Evolutionary conservation across 2,888 invertebrate species (phyloP).

Genomic region (Ctenicera cuprea): DNA sequence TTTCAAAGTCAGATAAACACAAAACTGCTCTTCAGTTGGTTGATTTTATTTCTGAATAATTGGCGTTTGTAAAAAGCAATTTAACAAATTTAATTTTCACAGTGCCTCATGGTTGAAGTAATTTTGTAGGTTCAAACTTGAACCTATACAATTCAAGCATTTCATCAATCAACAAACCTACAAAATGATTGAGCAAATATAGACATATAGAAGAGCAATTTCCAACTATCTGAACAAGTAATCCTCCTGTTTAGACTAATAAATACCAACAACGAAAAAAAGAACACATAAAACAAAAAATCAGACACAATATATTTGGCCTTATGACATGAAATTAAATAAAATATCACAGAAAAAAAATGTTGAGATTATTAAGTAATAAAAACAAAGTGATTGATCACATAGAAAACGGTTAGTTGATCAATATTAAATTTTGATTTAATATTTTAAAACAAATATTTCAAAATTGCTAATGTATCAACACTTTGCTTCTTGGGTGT

Average conservation of each 20-base stretch:
- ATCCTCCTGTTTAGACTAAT: not conserved
- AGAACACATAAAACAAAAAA: slow-evolving; percentile 1
- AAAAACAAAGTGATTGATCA: not conserved
- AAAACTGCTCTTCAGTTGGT: not conserved
- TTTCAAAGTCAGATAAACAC: not conserved
- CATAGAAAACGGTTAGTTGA: not conserved
- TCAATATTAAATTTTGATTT: not conserved
- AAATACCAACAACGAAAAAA: slow-evolving; percentile 20
- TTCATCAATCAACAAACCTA: not conserved
- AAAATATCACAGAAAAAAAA: slow-evolving; percentile 42
- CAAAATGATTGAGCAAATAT: slow-evolving; percentile 2
- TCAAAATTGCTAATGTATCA: not conserved
- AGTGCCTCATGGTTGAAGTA: no score
- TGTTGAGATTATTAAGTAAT: not conserved
- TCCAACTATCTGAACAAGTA: not conserved
- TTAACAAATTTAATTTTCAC: no score
- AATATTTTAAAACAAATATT: slow-evolving; percentile 24
- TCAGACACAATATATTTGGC: slow-evolving; percentile 31
- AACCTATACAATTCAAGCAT: no score
- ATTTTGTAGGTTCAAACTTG: no score
- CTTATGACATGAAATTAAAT: slow-evolving; percentile 20
- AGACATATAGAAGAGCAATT: no score
- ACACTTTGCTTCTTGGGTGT: not conserved
- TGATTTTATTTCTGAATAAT: no score
- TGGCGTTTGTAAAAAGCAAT: no score